Evolutionary conservation across 1,140 invertebrate genomes (phyloP).

Genomic region (Caenorhabditis tropicalis): DNA sequence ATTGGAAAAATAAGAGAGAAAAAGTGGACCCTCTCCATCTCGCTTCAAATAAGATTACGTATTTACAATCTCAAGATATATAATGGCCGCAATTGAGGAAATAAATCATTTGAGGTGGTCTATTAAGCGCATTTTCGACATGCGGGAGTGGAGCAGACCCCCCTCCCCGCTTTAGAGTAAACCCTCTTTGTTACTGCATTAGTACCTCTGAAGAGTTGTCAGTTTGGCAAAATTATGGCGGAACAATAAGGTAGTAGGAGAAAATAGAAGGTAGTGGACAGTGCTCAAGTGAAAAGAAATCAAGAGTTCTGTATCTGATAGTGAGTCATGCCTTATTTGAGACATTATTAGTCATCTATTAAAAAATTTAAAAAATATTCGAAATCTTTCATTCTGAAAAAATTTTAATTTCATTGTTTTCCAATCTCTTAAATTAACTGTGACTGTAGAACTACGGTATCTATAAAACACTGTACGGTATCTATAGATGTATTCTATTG

Average conservation of each 20-base stretch:
- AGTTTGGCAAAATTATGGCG: neutral
- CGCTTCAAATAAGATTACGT: conserved; percentile 41
- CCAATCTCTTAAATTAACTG: too few species aligned
- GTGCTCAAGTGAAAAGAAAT: too few species aligned
- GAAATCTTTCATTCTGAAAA: neutral
- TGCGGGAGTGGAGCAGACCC: conserved; percentile 14
- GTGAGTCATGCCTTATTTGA: too few species aligned
- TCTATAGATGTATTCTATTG: too few species aligned
- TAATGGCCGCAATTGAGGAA: conserved; percentile 44
- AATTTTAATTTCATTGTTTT: too few species aligned
- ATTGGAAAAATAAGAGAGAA: conserved; percentile 31
- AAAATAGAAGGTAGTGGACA: neutral
- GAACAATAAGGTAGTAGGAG: neutral
- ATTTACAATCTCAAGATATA: conserved; percentile 44
- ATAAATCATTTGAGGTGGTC: conserved; percentile 45
- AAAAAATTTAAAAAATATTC: too few species aligned
- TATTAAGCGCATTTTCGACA: conserved; percentile 43
- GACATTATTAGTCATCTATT: too few species aligned
- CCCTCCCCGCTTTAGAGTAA: neutral
- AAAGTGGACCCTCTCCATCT: conserved; percentile 39
- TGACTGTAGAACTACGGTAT: too few species aligned
- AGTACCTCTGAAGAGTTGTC: neutral
- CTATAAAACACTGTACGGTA: too few species aligned
- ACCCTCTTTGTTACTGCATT: conserved; percentile 32
- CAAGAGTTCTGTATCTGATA: too few species aligned